Evolutionary conservation across 2,113 vertebrate genomes (phyloP).

Genomic region (Prionailurus bengalensis): DNA sequence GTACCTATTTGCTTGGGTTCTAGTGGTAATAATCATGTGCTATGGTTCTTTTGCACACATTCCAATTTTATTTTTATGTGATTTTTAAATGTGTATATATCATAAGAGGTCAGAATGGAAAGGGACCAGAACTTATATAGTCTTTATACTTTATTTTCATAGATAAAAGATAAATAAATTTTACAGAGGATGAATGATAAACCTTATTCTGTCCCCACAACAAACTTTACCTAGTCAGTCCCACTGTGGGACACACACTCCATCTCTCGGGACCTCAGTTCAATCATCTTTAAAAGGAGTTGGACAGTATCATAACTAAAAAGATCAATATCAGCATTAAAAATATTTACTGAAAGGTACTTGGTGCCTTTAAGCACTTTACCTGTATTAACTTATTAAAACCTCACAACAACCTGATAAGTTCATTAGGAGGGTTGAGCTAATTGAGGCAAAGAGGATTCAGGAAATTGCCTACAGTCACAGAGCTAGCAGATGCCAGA

Average conservation of each 20-base stretch:
- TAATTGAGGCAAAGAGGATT: neutral
- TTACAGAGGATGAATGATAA: neutral
- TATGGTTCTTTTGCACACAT: neutral
- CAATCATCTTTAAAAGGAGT: neutral
- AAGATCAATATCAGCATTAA: neutral
- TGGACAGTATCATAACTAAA: neutral
- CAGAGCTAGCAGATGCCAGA: neutral
- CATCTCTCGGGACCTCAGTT: neutral
- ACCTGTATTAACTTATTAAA: neutral
- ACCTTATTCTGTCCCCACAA: neutral
- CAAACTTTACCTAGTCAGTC: neutral
- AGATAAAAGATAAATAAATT: neutral
- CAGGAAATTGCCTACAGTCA: neutral
- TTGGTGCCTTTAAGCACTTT: neutral
- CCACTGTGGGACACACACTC: too few relatives aligned
- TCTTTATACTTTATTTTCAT: neutral
- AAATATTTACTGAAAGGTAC: neutral
- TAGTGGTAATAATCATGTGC: conserved; percentile 30
- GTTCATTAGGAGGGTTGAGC: neutral
- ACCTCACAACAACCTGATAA: neutral
- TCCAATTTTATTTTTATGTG: conserved; percentile 64
- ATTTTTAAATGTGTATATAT: conserved; percentile 25
- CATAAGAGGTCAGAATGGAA: neutral
- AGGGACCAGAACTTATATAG: neutral
- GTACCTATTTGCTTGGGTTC: neutral